Base-by-base conservation (phyloP, 2,888 invertebrate genomes). In the Zele albiditarsus region DNA sequence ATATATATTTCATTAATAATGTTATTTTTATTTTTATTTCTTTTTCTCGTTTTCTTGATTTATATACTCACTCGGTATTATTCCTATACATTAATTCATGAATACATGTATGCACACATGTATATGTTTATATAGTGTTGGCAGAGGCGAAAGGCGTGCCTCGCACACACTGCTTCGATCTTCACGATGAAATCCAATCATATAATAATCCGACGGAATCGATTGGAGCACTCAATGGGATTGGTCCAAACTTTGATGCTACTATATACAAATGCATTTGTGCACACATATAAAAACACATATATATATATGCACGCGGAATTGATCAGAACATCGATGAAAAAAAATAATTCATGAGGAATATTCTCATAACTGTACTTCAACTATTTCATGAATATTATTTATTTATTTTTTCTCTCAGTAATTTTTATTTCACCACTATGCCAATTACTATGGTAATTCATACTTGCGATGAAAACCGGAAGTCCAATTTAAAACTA, bases 201-300 rank as follows among this genome's bases (percentile, higher is more conserved):
- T 58, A 58, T 88, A 88, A 88, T 88, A 87, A 87, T 88, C 84
- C 83, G 82, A 84, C 82, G 83, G 85, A 87, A 87, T 87, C 87
- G 88, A 88, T 88, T 85, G 63, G 33, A 20, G 38, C 12, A 31
- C 20, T 63, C 66, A 46, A 49, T 71, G 63, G 31, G 71, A 71
- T 71, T 71, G 71, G 71, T 33, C 46, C 49, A 71, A 27, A 38
- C 57, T 62, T 46, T 25, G 23, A 46, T 25, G 16, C 16, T 4
- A 2, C 16, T 46, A 46, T n/a, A 46, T n/a, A 46, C n/a, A 46
- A 46, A 16, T 46, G 46, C 16, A 46, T n/a, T 46, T n/a, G 16
- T n/a, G 16, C 46, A 46, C n/a, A 46, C 6, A 16, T n/a, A n/a
- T n/a, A 14, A 16, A 46, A 3, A 3, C 33, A 33, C 8, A 33